phyloP scores from a whole-genome alignment of 1,140 invertebrate genomes.

The Drosophila ohnishii region DNA sequence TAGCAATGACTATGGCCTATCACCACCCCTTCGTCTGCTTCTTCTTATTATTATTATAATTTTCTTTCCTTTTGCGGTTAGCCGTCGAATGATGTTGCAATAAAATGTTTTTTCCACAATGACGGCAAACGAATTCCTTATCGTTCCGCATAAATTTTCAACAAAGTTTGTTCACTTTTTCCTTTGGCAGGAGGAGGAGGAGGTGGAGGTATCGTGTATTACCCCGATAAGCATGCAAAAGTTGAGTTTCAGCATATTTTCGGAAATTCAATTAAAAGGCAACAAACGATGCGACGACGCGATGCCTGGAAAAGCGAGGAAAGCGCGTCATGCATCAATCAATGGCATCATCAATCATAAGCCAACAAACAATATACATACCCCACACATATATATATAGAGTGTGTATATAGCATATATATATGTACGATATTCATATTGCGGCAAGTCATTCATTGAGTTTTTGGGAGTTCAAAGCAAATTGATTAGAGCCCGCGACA shows the following conservation, averaged over 20 bases:
- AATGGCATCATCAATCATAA: conserved; percentile 80
- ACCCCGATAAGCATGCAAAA: conserved; percentile 73
- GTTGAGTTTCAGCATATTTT: conserved; percentile 55
- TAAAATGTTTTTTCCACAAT: conserved; percentile 65
- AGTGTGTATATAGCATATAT: not conserved
- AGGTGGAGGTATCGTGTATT: conserved; percentile 32
- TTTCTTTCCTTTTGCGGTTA: conserved; percentile 20
- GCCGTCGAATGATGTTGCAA: conserved; percentile 72
- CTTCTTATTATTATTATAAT: conserved; percentile 15
- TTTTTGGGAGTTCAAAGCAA: conserved; percentile 50
- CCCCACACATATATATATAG: conserved; percentile 16
- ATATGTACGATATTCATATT: conserved; percentile 45
- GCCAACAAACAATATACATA: conserved; percentile 47
- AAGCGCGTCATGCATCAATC: conserved; percentile 75
- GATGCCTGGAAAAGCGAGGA: conserved; percentile 43
- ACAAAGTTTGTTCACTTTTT: conserved; percentile 24
- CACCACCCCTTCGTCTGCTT: not conserved
- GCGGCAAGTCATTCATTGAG: conserved; percentile 54
- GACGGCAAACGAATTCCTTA: conserved; percentile 66
- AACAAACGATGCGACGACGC: conserved; percentile 47
- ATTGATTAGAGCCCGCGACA: conserved; percentile 35
- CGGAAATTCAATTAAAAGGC: conserved; percentile 75
- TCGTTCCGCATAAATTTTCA: conserved; percentile 65
- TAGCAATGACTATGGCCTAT: not conserved
- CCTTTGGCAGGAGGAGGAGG: not conserved